phyloP scores from a whole-genome alignment of 2,797 vertebrate species.

The Apogon hyalosoma region DNA sequence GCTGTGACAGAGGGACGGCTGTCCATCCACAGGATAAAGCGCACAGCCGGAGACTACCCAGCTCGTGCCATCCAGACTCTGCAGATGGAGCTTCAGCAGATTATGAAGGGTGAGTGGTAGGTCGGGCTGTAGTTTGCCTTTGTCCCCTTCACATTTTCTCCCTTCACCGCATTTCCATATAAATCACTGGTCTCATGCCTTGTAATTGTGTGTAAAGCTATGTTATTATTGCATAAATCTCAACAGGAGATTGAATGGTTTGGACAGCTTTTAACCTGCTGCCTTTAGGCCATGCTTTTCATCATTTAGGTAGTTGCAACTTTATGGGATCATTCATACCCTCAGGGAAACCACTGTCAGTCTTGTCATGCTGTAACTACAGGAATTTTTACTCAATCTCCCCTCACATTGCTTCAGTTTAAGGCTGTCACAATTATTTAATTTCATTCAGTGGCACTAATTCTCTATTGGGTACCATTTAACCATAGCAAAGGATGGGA shows the following conservation, averaged over 20 bases:
- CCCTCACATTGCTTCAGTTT: no score
- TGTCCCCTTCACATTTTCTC: background rate
- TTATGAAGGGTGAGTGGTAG: slow-evolving; percentile 92
- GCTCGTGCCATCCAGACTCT: slow-evolving; percentile 95
- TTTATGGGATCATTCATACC: slow-evolving; percentile 13
- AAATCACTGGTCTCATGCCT: slow-evolving; percentile 25
- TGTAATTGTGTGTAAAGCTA: slow-evolving; percentile 49
- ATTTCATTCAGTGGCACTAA: no score
- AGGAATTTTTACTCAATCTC: no score
- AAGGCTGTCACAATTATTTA: no score
- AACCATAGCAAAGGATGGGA: no score
- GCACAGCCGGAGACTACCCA: slow-evolving; percentile 91
- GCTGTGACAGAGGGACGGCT: slow-evolving; percentile 93
- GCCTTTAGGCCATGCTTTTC: slow-evolving; percentile 15
- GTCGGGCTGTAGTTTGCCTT: background rate
- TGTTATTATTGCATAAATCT: slow-evolving; percentile 40
- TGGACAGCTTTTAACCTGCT: slow-evolving; percentile 7
- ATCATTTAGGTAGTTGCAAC: slow-evolving; percentile 35
- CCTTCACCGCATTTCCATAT: slow-evolving; percentile 13
- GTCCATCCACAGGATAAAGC: slow-evolving; percentile 97
- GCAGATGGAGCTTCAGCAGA: slow-evolving; percentile 99
- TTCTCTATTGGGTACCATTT: no score
- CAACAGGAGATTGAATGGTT: slow-evolving; percentile 4
- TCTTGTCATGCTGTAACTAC: no score
- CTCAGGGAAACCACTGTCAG: background rate